Conservation (phyloP, 2,888 invertebrate species). For the Trichogramma dendrolimi region DNA sequence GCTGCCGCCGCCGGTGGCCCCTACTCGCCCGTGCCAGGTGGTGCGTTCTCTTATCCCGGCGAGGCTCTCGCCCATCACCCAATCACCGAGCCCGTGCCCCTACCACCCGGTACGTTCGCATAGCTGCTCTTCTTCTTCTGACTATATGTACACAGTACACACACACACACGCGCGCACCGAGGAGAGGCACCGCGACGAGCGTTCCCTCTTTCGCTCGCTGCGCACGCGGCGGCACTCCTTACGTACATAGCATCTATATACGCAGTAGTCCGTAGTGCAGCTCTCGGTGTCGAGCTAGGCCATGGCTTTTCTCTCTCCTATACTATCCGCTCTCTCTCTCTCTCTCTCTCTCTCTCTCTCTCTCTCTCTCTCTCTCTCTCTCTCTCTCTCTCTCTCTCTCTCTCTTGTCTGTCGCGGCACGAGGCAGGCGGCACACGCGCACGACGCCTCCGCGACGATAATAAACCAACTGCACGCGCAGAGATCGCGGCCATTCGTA, state of each 20-base stretch:
- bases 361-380: too few species aligned
- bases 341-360: background rate
- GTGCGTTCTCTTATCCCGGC: constrained; percentile 50
- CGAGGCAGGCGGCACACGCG: constrained; percentile 2
- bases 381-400: background rate
- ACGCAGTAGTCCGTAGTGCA: too few species aligned
- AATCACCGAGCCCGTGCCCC: constrained; percentile 49
- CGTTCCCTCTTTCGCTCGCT: too few species aligned
- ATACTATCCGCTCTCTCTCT: background rate
- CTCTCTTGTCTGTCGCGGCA: background rate
- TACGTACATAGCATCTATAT: too few species aligned
- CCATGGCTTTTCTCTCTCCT: too few species aligned
- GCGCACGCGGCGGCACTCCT: too few species aligned
- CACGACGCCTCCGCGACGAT: background rate
- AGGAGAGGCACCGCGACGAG: background rate
- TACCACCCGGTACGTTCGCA: constrained; percentile 42
- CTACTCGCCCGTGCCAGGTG: constrained; percentile 50
- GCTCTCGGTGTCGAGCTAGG: too few species aligned
- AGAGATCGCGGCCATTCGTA: background rate
- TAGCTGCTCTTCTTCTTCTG: constrained; percentile 4
- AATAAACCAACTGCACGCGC: too few species aligned
- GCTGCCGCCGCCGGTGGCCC: constrained; percentile 37
- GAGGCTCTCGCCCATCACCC: constrained; percentile 50
- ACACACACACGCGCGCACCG: background rate
- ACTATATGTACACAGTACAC: background rate